Percentiles rank a stretch among this genome's conserved stretches.
phyloP scores from a whole-genome alignment of 2,797 vertebrate species.

The Acipenser transmontanus region DNA sequence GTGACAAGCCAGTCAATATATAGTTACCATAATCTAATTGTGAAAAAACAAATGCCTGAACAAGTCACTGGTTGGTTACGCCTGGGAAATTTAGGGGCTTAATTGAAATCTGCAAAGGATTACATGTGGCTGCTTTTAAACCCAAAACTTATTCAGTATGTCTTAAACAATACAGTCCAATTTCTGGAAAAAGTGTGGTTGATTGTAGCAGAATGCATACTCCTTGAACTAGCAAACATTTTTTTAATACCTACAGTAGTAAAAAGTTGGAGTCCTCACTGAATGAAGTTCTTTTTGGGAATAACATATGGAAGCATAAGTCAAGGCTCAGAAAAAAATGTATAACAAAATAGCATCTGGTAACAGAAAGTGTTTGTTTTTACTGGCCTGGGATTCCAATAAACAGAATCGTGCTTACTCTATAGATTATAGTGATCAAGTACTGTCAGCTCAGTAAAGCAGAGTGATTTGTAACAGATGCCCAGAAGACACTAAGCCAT shows the following conservation, averaged over 20 bases:
- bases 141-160: no score
- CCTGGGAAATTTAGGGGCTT: no score
- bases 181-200: no score
- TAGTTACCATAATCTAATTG: not conserved
- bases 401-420: not conserved
- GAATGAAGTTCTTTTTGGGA: not conserved
- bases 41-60: not conserved
- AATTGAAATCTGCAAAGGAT: no score
- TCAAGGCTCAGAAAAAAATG: not conserved
- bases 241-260: not conserved
- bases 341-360: not conserved
- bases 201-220: no score
- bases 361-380: not conserved
- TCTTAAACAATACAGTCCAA: no score
- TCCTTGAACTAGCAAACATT: no score
- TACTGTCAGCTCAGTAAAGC: not conserved
- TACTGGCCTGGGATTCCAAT: not conserved
- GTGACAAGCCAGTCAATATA: constrained; percentile 4
- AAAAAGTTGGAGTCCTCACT: not conserved
- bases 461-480: constrained; percentile 2
- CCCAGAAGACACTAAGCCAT: not conserved
- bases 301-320: not conserved
- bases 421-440: constrained; percentile 1
- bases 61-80: no score
- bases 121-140: no score